Percentiles rank a stretch among this genome's conserved stretches.
Conservation (phyloP, 1,140 invertebrate species). For the Eupeodes corollae region DNA sequence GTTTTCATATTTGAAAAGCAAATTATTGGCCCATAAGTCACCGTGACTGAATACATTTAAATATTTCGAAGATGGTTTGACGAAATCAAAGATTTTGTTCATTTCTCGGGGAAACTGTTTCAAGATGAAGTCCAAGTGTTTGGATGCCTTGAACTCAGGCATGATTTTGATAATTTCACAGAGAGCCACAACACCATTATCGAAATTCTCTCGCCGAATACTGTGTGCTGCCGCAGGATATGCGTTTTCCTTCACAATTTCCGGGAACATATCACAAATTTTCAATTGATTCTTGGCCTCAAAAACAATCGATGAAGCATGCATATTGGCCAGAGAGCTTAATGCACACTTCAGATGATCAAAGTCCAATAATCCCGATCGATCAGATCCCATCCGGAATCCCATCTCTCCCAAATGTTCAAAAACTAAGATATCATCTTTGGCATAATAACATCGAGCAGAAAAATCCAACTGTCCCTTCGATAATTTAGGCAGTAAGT, state of each 20-base stretch:
- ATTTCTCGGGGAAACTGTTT: constrained; percentile 31
- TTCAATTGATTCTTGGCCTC: constrained; percentile 37
- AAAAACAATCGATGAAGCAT: constrained; percentile 43
- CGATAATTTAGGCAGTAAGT: constrained; percentile 35
- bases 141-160: constrained; percentile 18
- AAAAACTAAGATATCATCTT: constrained; percentile 38
- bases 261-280: constrained; percentile 37
- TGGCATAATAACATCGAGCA: constrained; percentile 37
- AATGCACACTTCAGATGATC: constrained; percentile 41
- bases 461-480: constrained; percentile 21
- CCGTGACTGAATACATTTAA: constrained; percentile 48
- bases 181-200: constrained; percentile 36
- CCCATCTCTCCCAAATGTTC: constrained; percentile 37
- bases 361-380: constrained; percentile 36
- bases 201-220: constrained; percentile 34
- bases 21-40: constrained; percentile 52
- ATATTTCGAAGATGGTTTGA: constrained; percentile 39
- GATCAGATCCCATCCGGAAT: constrained; percentile 30
- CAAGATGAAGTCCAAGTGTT: constrained; percentile 25
- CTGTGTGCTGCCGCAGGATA: constrained; percentile 33
- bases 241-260: constrained; percentile 42
- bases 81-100: constrained; percentile 36
- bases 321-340: constrained; percentile 42
- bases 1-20: constrained; percentile 45
- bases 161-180: constrained; percentile 39